Evolutionary conservation across 2,888 invertebrate species (phyloP).

Genomic region (Bellardia pandia): DNA sequence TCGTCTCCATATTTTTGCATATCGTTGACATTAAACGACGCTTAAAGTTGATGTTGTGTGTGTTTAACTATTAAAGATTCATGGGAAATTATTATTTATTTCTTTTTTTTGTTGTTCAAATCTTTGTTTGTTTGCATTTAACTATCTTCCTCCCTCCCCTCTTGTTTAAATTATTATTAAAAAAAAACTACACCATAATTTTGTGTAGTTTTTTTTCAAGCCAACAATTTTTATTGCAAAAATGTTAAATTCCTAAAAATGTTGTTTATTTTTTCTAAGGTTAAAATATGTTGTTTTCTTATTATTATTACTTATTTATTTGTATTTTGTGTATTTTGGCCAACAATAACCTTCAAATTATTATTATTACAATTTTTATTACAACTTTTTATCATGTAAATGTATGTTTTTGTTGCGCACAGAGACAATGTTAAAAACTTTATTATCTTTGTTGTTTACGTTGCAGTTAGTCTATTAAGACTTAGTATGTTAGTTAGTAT

Average conservation of each 20-base stretch:
- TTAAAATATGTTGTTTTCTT: constrained; percentile 22
- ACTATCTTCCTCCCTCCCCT: background rate
- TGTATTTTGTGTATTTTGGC: constrained; percentile 14
- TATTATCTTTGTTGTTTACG: constrained; percentile 55
- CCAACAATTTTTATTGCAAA: constrained; percentile 1
- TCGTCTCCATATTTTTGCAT: constrained; percentile 70
- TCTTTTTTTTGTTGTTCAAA: constrained; percentile 15
- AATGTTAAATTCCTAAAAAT: constrained; percentile 21
- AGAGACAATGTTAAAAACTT: constrained; percentile 61
- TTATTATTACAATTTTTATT: constrained; percentile 65
- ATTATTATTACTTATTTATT: constrained; percentile 17
- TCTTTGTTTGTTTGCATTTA: constrained; percentile 17
- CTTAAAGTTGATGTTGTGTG: constrained; percentile 58
- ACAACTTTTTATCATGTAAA: constrained; percentile 57
- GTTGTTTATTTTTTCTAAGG: background rate
- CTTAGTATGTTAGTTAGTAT: background rate
- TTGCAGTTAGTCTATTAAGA: constrained; percentile 13
- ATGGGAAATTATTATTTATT: constrained; percentile 65
- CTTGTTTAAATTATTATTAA: constrained; percentile 51
- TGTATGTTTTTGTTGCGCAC: background rate
- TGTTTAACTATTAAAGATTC: constrained; percentile 37
- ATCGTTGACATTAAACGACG: constrained; percentile 68
- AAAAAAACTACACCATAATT: constrained; percentile 36
- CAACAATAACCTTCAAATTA: constrained; percentile 70
- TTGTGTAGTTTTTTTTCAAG: constrained; percentile 5